Base-by-base conservation (phyloP, 2,888 invertebrate species). In the Alitta virens region DNA sequence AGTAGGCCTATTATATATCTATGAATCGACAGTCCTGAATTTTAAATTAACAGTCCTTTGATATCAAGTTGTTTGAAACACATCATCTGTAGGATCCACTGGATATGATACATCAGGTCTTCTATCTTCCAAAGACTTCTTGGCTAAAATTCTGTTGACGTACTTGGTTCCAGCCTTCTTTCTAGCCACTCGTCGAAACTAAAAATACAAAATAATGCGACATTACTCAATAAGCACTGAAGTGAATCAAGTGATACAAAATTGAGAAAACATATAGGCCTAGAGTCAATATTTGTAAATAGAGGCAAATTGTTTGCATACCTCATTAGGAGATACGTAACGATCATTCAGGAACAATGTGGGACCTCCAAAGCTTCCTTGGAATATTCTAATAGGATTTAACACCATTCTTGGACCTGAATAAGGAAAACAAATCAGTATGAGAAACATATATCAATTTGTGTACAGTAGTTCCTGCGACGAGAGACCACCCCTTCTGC, bases 321-420 rank as follows among this genome's bases (percentile, higher is more conserved):
- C 87, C 79, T 89, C 89, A 56, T 94, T 90, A 18, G 98, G 98
- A 66, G 94, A 92, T 0, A 94, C 85, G 83, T 94, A 99, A 72
- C 88, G 84, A 0, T 92, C 87, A 85, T 99, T 99, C 78, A 94
- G 91, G 91, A 96, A 99, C 60, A 99, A 83, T 24, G 94, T 88
- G 63, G 88, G 86, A 2, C 97, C 98, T 64, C 91, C 90, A 84
- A 99, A 99, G 75, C 97, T 96, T 3, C 91, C 92, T 60, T 90
- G 89, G 85, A 99, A 99, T 77, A 99, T 90, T 84, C 94, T 92
- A 0, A 98, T 91, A 81, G 91, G 85, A 75, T 88, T 87, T 62
- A 87, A 78, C 46, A 86, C 86, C 82, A 88, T 86, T 68, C 88
- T 80, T 18, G 88, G 88, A 38, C 87, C 87, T 84, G 71, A 24